A percentile compares a stretch with the other conserved stretches of the same genome.
Conservation (phyloP, 2,113 vertebrate genomes). For the Pycnonotus jocosus region DNA sequence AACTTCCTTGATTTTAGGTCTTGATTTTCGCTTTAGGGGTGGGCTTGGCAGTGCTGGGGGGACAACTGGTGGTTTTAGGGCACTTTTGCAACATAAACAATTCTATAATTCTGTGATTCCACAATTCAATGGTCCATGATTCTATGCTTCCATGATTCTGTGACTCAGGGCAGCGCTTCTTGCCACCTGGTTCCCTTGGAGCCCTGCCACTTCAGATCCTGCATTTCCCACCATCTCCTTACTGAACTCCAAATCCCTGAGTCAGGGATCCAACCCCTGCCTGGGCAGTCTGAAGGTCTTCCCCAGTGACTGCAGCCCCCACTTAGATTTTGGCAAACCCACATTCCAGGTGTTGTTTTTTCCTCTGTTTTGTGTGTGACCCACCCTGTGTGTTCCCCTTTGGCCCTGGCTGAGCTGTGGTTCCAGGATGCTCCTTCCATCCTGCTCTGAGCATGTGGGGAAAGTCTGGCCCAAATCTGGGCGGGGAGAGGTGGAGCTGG, state of each 20-base stretch:
- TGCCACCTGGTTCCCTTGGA: not conserved
- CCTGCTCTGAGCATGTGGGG: not conserved
- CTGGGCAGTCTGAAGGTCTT: not conserved
- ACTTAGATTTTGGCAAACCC: not conserved
- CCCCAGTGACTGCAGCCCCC: not conserved
- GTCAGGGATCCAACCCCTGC: not conserved
- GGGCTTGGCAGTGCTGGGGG: not conserved
- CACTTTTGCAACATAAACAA: not conserved
- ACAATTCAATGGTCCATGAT: not conserved
- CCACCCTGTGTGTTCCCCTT: fast-evolving
- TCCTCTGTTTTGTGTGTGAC: not conserved
- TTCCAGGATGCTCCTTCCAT: not conserved
- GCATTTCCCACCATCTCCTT: not conserved
- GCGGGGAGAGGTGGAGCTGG: fast-evolving
- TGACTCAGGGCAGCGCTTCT: not conserved
- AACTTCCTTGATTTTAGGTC: not conserved
- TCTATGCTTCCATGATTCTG: not conserved
- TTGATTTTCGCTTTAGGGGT: not conserved
- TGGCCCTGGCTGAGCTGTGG: fast-evolving
- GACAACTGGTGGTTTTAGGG: not conserved
- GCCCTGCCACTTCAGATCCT: not conserved
- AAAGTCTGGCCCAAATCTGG: not conserved
- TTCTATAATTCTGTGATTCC: not conserved
- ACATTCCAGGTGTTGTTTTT: not conserved
- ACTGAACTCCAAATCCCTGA: not conserved